Conservation (phyloP, 1,140 invertebrate species). For the Drosophila arizonae region DNA sequence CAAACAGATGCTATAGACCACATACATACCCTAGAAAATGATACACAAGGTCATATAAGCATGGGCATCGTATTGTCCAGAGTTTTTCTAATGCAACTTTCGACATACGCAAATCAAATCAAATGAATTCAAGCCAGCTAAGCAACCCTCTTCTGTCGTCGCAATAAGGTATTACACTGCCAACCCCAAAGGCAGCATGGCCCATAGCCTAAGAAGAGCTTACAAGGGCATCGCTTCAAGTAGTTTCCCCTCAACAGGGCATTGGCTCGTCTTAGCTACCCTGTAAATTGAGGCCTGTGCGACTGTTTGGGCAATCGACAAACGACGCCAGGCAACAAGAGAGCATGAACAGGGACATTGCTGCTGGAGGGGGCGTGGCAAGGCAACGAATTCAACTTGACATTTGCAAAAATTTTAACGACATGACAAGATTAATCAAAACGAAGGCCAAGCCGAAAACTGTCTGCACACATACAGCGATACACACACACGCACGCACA, state of each 20-base stretch:
- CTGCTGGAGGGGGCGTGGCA: background rate
- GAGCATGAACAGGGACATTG: background rate
- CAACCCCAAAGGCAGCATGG: too few species aligned
- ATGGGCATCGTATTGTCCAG: too few species aligned
- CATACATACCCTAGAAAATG: background rate
- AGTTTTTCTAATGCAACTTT: too few species aligned
- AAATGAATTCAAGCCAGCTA: too few species aligned
- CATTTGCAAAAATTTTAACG: slow-evolving; percentile 75
- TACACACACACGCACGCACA: background rate
- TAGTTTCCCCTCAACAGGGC: background rate
- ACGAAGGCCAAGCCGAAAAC: slow-evolving; percentile 42
- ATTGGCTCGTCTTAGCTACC: background rate
- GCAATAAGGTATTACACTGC: too few species aligned
- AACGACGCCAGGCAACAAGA: background rate
- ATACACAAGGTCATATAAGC: background rate
- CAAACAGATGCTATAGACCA: background rate
- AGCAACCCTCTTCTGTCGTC: too few species aligned
- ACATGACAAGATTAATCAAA: slow-evolving; percentile 72
- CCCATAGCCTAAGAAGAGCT: too few species aligned
- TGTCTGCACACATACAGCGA: slow-evolving; percentile 11
- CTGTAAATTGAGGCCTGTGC: background rate
- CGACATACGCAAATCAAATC: too few species aligned
- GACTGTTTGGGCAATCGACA: slow-evolving; percentile 16
- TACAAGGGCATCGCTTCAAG: too few species aligned
- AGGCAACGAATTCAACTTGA: slow-evolving; percentile 50